Evolutionary conservation across 2,888 invertebrate genomes (phyloP).

Genomic region (Limnephilus lunatus): DNA sequence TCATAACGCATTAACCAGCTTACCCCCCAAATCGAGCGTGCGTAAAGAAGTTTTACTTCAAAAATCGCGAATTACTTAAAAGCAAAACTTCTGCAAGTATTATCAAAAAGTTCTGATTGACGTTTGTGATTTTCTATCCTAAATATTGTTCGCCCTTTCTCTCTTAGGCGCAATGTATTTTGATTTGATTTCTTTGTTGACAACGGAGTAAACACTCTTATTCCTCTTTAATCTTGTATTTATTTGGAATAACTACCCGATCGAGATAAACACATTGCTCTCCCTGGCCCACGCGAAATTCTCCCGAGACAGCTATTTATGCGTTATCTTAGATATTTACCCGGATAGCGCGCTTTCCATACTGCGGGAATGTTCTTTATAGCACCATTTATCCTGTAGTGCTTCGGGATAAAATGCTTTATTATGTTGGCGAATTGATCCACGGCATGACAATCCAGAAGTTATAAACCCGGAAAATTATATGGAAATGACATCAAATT

Average conservation of each 20-base stretch:
- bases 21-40: too few relatives aligned
- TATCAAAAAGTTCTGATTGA: too few relatives aligned
- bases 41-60: too few relatives aligned
- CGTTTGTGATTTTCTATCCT: too few relatives aligned
- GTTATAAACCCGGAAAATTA: background rate
- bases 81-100: too few relatives aligned
- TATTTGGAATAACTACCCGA: background rate
- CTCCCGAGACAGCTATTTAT: background rate
- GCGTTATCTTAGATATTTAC: background rate
- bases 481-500: background rate
- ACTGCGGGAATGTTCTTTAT: background rate
- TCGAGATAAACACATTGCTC: slow-evolving; percentile 2
- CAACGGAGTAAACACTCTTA: background rate
- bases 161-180: background rate
- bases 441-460: background rate
- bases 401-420: background rate
- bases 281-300: background rate
- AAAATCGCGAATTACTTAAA: too few relatives aligned
- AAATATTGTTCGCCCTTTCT: too few relatives aligned
- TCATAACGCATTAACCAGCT: too few relatives aligned
- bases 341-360: background rate
- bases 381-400: background rate
- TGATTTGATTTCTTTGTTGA: background rate
- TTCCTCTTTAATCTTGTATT: background rate
- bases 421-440: background rate